A percentile compares a stretch with the other conserved stretches of the same genome.
These are phyloP conservation scores for Halcyon senegalensis DNA, from an alignment of 2,113 vertebrate genomes.

Conservation along the genomic window DNA sequence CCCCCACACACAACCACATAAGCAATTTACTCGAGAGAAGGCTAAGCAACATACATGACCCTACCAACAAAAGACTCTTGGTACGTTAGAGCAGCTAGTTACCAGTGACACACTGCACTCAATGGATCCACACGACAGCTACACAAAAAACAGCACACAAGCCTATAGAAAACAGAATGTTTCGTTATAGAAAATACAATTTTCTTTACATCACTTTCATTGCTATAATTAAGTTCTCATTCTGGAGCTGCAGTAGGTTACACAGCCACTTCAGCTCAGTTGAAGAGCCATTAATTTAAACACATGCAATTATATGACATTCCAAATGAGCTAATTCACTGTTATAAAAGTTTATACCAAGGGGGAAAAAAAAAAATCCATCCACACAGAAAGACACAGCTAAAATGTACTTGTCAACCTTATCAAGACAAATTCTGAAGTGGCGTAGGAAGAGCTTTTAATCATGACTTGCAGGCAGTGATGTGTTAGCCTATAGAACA, in stretches of 20 bases:
- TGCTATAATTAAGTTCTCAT: not conserved
- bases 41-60: not conserved
- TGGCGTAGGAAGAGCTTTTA: conserved; percentile 56
- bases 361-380: not conserved
- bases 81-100: not conserved
- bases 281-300: conserved; percentile 39
- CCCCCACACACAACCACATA: not conserved
- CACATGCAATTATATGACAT: conserved; percentile 17
- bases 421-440: conserved; percentile 55
- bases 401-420: conserved; percentile 47
- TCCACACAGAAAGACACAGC: conserved; percentile 6
- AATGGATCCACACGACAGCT: not conserved
- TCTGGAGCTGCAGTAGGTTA: not conserved
- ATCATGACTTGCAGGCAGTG: not conserved
- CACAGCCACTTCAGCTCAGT: not conserved
- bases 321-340: conserved; percentile 1
- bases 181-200: not conserved
- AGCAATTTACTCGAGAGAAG: not conserved
- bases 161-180: not conserved
- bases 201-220: not conserved
- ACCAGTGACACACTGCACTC: not conserved
- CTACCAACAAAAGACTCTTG: not conserved
- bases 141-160: not conserved
- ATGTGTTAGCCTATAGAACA: not conserved
- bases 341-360: not conserved